phyloP scores from a whole-genome alignment of 92 coral and sea anemone genomes.

The Ricordea florida region DNA sequence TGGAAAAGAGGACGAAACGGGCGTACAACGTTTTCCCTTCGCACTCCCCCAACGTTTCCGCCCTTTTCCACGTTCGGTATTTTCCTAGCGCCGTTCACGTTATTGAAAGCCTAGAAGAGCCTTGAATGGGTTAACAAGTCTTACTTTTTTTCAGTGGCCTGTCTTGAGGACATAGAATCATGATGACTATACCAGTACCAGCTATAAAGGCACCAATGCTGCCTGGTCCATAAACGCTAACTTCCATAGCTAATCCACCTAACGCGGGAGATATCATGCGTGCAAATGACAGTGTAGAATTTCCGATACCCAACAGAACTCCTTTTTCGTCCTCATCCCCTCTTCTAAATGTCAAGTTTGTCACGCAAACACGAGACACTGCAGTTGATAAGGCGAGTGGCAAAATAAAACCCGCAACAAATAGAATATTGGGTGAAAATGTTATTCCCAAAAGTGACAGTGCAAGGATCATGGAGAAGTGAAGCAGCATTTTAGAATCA shows the following conservation, averaged over 20 bases:
- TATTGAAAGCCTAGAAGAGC: too few relatives aligned
- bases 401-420: constrained; percentile 56
- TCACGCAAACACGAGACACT: constrained; percentile 78
- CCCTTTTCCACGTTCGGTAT: too few relatives aligned
- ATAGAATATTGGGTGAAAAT: constrained; percentile 77
- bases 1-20: too few relatives aligned
- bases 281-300: constrained; percentile 84
- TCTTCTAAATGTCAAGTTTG: constrained; percentile 76
- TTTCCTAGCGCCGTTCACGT: too few relatives aligned
- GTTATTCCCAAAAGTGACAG: constrained; percentile 75
- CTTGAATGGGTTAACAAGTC: too few relatives aligned
- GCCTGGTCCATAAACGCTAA: constrained; percentile 84
- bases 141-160: neutral
- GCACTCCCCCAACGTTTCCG: too few relatives aligned
- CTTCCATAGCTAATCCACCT: constrained; percentile 87
- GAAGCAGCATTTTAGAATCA: constrained; percentile 76
- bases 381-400: constrained; percentile 92
- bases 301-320: constrained; percentile 82
- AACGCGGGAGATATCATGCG: constrained; percentile 95
- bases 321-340: constrained; percentile 86
- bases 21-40: too few relatives aligned
- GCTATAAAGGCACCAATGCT: constrained; percentile 62
- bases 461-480: constrained; percentile 69
- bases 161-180: constrained; percentile 42
- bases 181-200: constrained; percentile 58